Base-by-base conservation (phyloP, 2,888 invertebrate species). In the Unio pictorum region DNA sequence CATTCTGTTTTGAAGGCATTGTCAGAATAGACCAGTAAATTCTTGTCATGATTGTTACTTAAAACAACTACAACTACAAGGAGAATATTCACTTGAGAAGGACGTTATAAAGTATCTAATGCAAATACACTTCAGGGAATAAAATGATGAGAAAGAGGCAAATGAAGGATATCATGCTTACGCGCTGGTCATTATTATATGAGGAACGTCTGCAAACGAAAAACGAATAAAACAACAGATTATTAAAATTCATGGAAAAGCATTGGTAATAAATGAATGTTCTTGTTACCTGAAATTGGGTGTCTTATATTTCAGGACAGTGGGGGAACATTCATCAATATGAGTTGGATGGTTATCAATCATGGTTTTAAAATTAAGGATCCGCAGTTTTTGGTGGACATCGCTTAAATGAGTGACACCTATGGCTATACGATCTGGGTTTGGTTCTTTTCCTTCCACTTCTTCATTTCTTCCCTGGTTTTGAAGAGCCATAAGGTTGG, bases 301-400 rank as follows among this genome's bases (percentile, higher is more conserved):
- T 28, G 88, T 88, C 73, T 86, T 84, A 72, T 89, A 88, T 74
- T 88, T 88, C 55, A 89, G 72, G 60, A 88, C 87, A 34, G 86
- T 85, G 55, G 83, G 79, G 11, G 87, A 88, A 59, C 81, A 81
- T 74, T 89, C 89, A 71, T 88, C 88, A 18, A 88, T 84, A 59
- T 80, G 78, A 7, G 88, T 89, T n/a, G 87, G 83, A 71, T 83
- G 81, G 64, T 87, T 87, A 68, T 88, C 88, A 61, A 89, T 88
- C 61, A 81, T 81, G 7, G 85, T 84, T 64, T 83, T 81, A 30
- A 87, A 78, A 61, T 86, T 83, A n/a, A 83, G 68, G 59, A 86
- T 77, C 63, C 83, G 67, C 18, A 87, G 81, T 71, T 79, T 82
- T 61, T 78, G 72, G 54, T 78, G 74, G 56, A 83, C 72, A 34